phyloP scores from a whole-genome alignment of 2,888 invertebrate species.

The Drosophila pseudotalamancana region DNA sequence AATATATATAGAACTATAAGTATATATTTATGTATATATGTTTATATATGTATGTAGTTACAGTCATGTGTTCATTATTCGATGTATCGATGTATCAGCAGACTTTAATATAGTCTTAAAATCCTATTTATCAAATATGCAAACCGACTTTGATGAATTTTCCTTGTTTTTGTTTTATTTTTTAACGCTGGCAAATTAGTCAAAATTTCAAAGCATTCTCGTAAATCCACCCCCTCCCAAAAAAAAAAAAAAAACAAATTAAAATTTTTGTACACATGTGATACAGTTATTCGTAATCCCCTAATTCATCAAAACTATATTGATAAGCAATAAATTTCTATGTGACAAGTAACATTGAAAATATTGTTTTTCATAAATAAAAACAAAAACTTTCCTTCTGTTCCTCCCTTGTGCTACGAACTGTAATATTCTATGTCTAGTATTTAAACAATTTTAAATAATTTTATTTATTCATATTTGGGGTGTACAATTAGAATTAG shows the following conservation, averaged over 20 bases:
- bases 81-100: slow-evolving; percentile 10
- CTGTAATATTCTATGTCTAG: too few relatives aligned
- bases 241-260: slow-evolving; percentile 16
- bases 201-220: slow-evolving; percentile 44
- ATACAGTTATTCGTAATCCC: slow-evolving; percentile 49
- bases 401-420: too few relatives aligned
- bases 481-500: slow-evolving; percentile 70
- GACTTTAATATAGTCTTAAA: slow-evolving; percentile 54
- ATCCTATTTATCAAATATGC: slow-evolving; percentile 57
- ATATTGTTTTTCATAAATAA: not conserved
- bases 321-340: slow-evolving; percentile 26
- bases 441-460: slow-evolving; percentile 44
- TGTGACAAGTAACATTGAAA: not conserved
- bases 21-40: not conserved
- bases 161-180: slow-evolving; percentile 13
- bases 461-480: slow-evolving; percentile 60
- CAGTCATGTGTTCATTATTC: slow-evolving; percentile 8
- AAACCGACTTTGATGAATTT: slow-evolving; percentile 61
- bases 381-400: not conserved
- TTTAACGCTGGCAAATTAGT: slow-evolving; percentile 46
- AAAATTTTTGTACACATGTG: slow-evolving; percentile 53
- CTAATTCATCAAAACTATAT: slow-evolving; percentile 46
- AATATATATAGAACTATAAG: too few relatives aligned
- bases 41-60: not conserved
- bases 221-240: slow-evolving; percentile 48